Evolutionary conservation across 2,113 vertebrate species (phyloP).

Genomic region (Saccopteryx leptura): DNA sequence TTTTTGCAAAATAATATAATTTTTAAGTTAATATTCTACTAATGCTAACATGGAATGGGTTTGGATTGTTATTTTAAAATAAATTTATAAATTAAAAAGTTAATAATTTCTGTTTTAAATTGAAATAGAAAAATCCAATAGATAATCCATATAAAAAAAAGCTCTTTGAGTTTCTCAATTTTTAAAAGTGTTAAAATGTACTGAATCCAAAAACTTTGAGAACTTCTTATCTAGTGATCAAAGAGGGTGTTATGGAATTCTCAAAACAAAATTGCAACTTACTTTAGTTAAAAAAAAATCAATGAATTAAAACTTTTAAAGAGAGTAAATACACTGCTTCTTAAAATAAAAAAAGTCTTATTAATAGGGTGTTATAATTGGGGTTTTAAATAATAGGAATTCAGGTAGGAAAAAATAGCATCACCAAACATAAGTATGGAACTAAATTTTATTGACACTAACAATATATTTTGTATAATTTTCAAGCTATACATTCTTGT

Average conservation of each 20-base stretch:
- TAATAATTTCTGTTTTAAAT: slow-evolving; percentile 4
- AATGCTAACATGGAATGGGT: not conserved
- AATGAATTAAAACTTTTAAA: not conserved
- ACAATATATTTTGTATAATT: not conserved
- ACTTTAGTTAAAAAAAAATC: not conserved
- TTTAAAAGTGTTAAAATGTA: not conserved
- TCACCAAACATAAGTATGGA: not conserved
- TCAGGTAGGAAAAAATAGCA: not conserved
- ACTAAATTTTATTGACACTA: not conserved
- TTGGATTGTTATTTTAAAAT: not conserved
- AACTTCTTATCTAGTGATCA: not conserved
- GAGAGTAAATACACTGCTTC: not conserved
- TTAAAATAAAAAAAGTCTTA: slow-evolving; percentile 3
- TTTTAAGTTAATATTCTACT: not conserved
- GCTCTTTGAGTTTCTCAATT: not conserved
- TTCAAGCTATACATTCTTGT: not conserved
- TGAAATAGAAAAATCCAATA: not conserved
- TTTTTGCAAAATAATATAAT: not conserved
- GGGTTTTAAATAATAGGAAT: not conserved
- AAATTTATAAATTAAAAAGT: not conserved
- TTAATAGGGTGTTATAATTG: not conserved
- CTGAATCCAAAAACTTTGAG: not conserved
- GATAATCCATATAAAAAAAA: not conserved
- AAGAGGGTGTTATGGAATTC: not conserved
- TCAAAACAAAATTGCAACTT: not conserved